A percentile compares a stretch with the other conserved stretches of the same genome.
Conservation (phyloP, 2,888 invertebrate species). For the Eupithecia centaureata region DNA sequence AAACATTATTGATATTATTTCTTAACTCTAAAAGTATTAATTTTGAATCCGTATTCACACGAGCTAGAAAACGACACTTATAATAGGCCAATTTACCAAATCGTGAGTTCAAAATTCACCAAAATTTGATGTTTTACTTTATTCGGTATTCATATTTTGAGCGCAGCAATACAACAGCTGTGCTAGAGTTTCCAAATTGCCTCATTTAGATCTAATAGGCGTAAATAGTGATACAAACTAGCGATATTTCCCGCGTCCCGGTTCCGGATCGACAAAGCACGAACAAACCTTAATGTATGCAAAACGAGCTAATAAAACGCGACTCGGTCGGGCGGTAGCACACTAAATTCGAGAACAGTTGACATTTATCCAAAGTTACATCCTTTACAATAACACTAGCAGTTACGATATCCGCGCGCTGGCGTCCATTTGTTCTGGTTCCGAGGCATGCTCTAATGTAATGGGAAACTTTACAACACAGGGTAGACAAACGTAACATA, state of each 20-base stretch:
- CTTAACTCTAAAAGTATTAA: too few relatives aligned
- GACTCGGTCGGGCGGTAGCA: slow-evolving; percentile 65
- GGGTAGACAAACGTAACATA: slow-evolving; percentile 6
- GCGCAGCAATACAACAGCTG: not conserved
- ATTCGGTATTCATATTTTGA: not conserved
- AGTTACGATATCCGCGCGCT: slow-evolving; percentile 76
- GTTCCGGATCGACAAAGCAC: slow-evolving; percentile 11
- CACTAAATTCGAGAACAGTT: slow-evolving; percentile 79
- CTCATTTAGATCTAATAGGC: slow-evolving; percentile 2
- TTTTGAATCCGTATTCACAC: too few relatives aligned
- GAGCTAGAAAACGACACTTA: too few relatives aligned
- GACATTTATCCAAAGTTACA: slow-evolving; percentile 83
- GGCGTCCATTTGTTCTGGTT: slow-evolving; percentile 78
- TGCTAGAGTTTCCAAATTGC: not conserved
- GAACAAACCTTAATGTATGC: slow-evolving; percentile 65
- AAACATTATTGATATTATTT: too few relatives aligned
- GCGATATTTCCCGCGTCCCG: not conserved
- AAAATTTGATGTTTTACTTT: not conserved
- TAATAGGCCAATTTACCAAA: not conserved
- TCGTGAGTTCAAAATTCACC: not conserved
- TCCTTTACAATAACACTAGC: slow-evolving; percentile 80
- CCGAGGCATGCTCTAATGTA: slow-evolving; percentile 69
- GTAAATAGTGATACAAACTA: slow-evolving; percentile 1
- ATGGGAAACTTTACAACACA: slow-evolving; percentile 71
- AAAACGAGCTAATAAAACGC: slow-evolving; percentile 79